phyloP scores from a whole-genome alignment of 2,888 invertebrate species.

The Lydus trimaculatus region DNA sequence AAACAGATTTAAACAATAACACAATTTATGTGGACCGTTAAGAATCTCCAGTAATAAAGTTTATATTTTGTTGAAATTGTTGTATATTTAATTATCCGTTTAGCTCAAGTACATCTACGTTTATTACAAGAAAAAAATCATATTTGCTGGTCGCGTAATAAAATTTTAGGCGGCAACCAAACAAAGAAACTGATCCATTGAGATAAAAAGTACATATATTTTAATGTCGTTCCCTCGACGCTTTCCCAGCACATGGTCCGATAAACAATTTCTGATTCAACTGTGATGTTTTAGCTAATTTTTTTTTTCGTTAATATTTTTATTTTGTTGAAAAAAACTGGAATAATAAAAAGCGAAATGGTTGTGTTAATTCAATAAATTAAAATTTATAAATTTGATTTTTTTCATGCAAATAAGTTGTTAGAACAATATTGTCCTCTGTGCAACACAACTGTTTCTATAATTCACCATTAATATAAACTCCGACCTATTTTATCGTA shows the following conservation, averaged over 20 bases:
- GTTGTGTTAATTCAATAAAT: neutral
- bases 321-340: neutral
- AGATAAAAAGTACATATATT: constrained; percentile 13
- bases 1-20: neutral
- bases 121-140: constrained; percentile 4
- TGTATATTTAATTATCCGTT: neutral
- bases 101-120: constrained; percentile 9
- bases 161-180: constrained; percentile 18
- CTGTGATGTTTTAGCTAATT: neutral
- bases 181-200: constrained; percentile 19
- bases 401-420: constrained; percentile 28
- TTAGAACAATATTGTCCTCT: constrained; percentile 52
- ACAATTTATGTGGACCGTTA: neutral
- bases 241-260: constrained; percentile 14
- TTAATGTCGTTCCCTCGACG: constrained; percentile 12
- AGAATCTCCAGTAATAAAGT: neutral
- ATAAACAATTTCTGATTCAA: constrained; percentile 13
- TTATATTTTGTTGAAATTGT: neutral
- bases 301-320: neutral
- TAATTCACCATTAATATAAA: constrained; percentile 61
- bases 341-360: neutral
- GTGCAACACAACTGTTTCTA: constrained; percentile 57
- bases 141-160: constrained; percentile 12
- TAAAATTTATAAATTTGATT: neutral
- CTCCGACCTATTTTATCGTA: constrained; percentile 47